Conservation (phyloP, 2,888 invertebrate genomes). For the Morpho helenor region DNA sequence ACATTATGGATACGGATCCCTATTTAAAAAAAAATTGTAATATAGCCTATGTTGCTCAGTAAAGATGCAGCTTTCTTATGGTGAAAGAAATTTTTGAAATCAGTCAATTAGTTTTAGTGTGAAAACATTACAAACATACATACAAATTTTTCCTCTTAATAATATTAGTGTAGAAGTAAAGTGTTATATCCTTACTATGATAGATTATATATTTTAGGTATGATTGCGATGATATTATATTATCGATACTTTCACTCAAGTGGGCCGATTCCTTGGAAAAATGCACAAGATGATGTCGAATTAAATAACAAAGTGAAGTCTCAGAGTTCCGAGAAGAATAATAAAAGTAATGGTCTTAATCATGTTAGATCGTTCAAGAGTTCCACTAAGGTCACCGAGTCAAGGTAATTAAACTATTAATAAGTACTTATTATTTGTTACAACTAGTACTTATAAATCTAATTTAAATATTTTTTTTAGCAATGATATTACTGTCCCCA, state of each 20-base stretch:
- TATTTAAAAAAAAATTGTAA: too few relatives aligned
- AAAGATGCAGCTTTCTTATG: too few relatives aligned
- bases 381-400: constrained; percentile 31
- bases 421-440: not conserved
- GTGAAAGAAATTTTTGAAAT: too few relatives aligned
- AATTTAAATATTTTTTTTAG: constrained; percentile 32
- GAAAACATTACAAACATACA: too few relatives aligned
- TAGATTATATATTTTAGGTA: constrained; percentile 54
- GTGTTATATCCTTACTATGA: not conserved
- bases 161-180: too few relatives aligned
- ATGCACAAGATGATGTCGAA: constrained; percentile 54
- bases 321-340: constrained; percentile 38
- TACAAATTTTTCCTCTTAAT: too few relatives aligned
- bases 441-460: not conserved
- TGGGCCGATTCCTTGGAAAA: constrained; percentile 73
- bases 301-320: constrained; percentile 58
- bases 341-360: constrained; percentile 39
- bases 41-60: too few relatives aligned
- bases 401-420: constrained; percentile 22
- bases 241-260: constrained; percentile 82
- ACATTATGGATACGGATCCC: too few relatives aligned
- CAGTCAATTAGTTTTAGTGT: too few relatives aligned
- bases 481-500: constrained; percentile 34
- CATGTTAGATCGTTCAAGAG: constrained; percentile 65
- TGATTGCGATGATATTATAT: constrained; percentile 80